Conservation (phyloP, 2,888 invertebrate genomes). For the Athalia circularis region DNA sequence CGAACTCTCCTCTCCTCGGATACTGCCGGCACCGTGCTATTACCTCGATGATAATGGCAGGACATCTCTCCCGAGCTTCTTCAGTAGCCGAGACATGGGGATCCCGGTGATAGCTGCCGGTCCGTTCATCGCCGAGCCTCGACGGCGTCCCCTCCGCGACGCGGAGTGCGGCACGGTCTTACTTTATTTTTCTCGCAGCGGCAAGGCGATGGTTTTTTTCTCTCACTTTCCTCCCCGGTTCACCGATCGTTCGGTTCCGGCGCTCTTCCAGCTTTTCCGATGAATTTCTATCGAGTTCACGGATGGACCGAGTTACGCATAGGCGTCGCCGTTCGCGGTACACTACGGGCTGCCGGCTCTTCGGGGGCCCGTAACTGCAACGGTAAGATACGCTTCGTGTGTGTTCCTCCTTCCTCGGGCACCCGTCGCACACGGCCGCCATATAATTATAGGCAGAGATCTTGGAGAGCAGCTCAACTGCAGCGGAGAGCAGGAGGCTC, state of each 20-base stretch:
- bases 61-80: constrained; percentile 47
- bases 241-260: too few relatives aligned
- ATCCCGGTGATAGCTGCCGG: constrained; percentile 14
- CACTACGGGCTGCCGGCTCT: background rate
- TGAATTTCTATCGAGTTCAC: background rate
- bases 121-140: background rate
- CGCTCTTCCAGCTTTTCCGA: background rate
- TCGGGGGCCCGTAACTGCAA: background rate
- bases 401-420: constrained; percentile 23
- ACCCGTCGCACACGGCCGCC: constrained; percentile 32
- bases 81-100: constrained; percentile 37
- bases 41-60: constrained; percentile 48
- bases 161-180: background rate
- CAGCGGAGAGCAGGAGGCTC: constrained; percentile 15
- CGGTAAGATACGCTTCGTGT: constrained; percentile 41
- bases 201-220: too few relatives aligned
- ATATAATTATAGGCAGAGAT: constrained; percentile 40
- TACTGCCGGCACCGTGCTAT: constrained; percentile 47
- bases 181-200: background rate
- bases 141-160: background rate
- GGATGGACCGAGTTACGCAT: too few relatives aligned
- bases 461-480: too few relatives aligned
- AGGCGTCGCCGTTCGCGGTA: background rate
- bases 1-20: constrained; percentile 46
- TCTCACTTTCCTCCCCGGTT: background rate